phyloP scores from a whole-genome alignment of 1,140 invertebrate genomes.

The Zaprionus davidi region DNA sequence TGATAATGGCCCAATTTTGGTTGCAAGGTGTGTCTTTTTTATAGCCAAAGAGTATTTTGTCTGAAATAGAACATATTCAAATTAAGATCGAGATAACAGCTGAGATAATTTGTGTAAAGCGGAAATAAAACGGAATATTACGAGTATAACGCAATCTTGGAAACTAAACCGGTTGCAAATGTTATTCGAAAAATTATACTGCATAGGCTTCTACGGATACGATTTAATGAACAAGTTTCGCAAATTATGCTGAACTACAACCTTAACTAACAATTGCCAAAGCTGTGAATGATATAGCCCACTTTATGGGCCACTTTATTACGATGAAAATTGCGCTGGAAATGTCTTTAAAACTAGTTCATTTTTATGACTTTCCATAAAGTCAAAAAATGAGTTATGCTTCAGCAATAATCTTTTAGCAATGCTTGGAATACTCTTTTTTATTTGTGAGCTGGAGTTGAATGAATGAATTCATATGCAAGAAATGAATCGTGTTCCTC shows the following conservation, averaged over 20 bases:
- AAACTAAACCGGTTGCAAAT: background rate
- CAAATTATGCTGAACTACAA: conserved; percentile 8
- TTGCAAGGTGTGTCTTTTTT: background rate
- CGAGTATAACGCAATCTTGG: background rate
- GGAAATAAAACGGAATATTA: conserved; percentile 7
- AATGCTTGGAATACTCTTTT: background rate
- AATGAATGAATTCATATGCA: background rate
- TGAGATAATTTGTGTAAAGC: background rate
- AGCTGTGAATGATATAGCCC: background rate
- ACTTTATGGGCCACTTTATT: background rate
- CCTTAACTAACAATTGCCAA: background rate
- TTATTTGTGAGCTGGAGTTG: background rate
- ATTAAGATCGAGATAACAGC: background rate
- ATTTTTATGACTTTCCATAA: conserved; percentile 1
- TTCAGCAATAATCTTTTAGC: background rate
- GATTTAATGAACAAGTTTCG: background rate
- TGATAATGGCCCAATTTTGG: background rate
- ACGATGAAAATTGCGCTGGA: background rate
- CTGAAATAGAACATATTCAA: background rate
- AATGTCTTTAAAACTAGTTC: background rate
- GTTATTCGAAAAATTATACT: background rate
- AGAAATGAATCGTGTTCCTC: background rate
- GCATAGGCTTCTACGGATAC: background rate
- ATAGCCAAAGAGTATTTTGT: background rate
- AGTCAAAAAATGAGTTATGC: background rate